These are phyloP conservation scores for Podargus strigoides DNA, from an alignment of 2,797 vertebrate species.

Conservation along the genomic window DNA sequence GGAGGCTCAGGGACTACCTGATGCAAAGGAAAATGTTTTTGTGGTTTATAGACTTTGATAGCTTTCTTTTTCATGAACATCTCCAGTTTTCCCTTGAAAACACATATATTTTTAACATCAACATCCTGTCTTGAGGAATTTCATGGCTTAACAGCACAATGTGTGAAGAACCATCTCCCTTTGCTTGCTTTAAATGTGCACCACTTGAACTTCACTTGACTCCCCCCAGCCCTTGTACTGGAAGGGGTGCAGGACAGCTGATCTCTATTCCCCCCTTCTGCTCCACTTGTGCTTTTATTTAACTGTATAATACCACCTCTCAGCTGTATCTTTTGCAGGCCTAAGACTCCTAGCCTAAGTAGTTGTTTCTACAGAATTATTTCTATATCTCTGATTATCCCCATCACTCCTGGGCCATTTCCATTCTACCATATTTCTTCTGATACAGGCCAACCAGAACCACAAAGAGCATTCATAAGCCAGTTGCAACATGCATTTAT, in stretches of 20 bases:
- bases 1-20: neutral
- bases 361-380: neutral
- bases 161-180: neutral
- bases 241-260: neutral
- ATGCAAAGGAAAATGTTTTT: neutral
- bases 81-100: neutral
- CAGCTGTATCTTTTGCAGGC: neutral
- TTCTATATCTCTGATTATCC: neutral
- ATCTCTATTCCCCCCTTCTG: neutral
- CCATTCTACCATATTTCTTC: neutral
- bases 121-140: neutral
- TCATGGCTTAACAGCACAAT: neutral
- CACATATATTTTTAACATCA: neutral
- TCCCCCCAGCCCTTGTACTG: neutral
- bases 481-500: neutral
- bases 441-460: neutral
- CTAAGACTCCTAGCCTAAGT: neutral
- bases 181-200: neutral
- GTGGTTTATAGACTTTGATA: neutral
- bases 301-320: neutral
- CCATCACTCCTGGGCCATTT: neutral
- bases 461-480: neutral
- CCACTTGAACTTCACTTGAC: neutral
- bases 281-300: neutral
- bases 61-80: neutral